Evolutionary conservation across 1,140 invertebrate species (phyloP).

Genomic region (Riptortus pedestris): DNA sequence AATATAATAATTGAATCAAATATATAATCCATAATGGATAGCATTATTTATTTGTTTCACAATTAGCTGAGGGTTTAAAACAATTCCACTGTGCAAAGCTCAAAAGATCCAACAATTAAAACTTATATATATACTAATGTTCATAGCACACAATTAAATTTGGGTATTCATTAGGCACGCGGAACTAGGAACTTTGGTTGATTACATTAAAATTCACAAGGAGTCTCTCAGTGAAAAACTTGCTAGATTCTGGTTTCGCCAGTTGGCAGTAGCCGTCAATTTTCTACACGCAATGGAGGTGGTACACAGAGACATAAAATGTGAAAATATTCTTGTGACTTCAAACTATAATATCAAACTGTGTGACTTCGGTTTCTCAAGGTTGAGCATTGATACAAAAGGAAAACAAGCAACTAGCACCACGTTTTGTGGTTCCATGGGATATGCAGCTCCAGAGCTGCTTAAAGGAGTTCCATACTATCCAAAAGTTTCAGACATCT

Average conservation of each 20-base stretch:
- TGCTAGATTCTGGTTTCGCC: slow-evolving; percentile 55
- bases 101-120: too few species aligned
- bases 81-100: too few species aligned
- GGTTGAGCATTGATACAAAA: slow-evolving; percentile 41
- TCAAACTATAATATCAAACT: slow-evolving; percentile 58
- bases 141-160: too few species aligned
- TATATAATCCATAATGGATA: too few species aligned
- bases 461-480: slow-evolving; percentile 51
- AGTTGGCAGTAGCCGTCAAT: slow-evolving; percentile 50
- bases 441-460: slow-evolving; percentile 60
- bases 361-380: slow-evolving; percentile 72
- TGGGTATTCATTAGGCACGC: slow-evolving; percentile 37
- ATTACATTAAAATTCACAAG: slow-evolving; percentile 47
- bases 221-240: slow-evolving; percentile 51
- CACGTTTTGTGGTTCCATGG: slow-evolving; percentile 55
- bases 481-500: slow-evolving; percentile 52
- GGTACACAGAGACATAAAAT: slow-evolving; percentile 65
- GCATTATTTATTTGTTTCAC: too few species aligned
- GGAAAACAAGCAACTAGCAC: slow-evolving; percentile 45
- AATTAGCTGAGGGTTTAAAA: too few species aligned
- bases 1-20: too few species aligned
- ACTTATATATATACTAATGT: too few species aligned
- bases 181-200: slow-evolving; percentile 56
- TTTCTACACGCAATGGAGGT: slow-evolving; percentile 64
- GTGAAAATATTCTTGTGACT: slow-evolving; percentile 65